These are phyloP conservation scores for Lasiurus cinereus DNA, from an alignment of 2,113 vertebrate genomes.

Conservation along the genomic window DNA sequence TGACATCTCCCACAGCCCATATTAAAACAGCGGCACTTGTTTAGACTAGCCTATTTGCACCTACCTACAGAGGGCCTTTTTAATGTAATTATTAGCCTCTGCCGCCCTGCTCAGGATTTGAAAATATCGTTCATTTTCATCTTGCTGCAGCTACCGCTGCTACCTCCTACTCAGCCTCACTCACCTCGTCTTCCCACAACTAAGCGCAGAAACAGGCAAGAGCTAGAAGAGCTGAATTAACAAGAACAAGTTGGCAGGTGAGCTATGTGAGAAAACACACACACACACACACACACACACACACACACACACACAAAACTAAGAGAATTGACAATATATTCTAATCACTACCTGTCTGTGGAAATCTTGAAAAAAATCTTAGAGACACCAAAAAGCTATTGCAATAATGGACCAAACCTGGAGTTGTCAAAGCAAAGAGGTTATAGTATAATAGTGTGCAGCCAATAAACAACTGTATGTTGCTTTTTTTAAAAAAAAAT, in stretches of 20 bases:
- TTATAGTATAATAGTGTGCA: slow-evolving; percentile 56
- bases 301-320: too few relatives aligned
- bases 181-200: slow-evolving; percentile 87
- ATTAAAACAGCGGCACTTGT: slow-evolving; percentile 90
- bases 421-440: slow-evolving; percentile 53
- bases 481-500: slow-evolving; percentile 38
- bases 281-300: neutral
- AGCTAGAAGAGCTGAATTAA: slow-evolving; percentile 89
- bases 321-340: slow-evolving; percentile 88
- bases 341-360: slow-evolving; percentile 87
- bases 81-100: slow-evolving; percentile 92
- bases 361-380: slow-evolving; percentile 82
- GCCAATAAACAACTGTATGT: slow-evolving; percentile 73
- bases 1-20: slow-evolving; percentile 89
- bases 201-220: slow-evolving; percentile 87
- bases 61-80: slow-evolving; percentile 92
- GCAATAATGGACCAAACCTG: slow-evolving; percentile 74
- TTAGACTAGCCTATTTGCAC: slow-evolving; percentile 93
- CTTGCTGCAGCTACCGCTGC: slow-evolving; percentile 87
- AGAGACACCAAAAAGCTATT: slow-evolving; percentile 79
- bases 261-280: slow-evolving; percentile 88
- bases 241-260: slow-evolving; percentile 91
- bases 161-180: slow-evolving; percentile 84
- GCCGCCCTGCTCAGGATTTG: slow-evolving; percentile 88
- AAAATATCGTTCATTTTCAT: slow-evolving; percentile 93